phyloP scores from a whole-genome alignment of 1,140 invertebrate species.

The Bombus turneri region DNA sequence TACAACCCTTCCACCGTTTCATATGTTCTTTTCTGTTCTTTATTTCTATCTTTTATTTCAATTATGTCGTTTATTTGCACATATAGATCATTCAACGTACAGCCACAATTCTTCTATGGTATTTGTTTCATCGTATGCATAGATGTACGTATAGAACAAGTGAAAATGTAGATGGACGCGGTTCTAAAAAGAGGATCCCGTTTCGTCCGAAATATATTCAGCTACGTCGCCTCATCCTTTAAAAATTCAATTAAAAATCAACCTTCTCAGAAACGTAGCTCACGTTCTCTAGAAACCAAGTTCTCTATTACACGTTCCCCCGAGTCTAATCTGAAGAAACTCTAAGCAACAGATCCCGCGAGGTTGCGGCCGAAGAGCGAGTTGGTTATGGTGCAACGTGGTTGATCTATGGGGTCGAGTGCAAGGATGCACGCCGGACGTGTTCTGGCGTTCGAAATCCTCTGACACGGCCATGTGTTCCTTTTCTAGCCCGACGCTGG shows the following conservation, averaged over 20 bases:
- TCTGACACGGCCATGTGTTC: slow-evolving; percentile 12
- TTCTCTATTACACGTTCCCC: not conserved
- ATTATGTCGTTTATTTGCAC: no score
- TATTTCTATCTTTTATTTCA: no score
- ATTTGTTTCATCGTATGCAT: no score
- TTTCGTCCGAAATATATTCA: no score
- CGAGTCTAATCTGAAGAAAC: not conserved
- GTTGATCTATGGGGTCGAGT: slow-evolving; percentile 20
- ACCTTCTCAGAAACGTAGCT: not conserved
- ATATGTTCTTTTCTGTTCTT: no score
- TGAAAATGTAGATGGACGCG: no score
- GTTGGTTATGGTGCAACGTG: not conserved
- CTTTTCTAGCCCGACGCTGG: not conserved
- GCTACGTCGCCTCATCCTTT: not conserved
- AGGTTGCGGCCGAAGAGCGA: not conserved
- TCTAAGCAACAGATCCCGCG: not conserved
- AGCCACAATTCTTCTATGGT: rapidly evolving
- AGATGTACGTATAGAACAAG: no score
- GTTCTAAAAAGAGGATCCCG: no score
- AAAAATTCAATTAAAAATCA: not conserved
- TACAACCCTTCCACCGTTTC: no score
- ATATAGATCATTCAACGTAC: no score
- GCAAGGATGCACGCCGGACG: slow-evolving; percentile 21
- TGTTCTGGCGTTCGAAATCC: slow-evolving; percentile 23
- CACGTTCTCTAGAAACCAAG: not conserved